These are phyloP conservation scores for Coranthus polyacanthus DNA, from an alignment of 2,797 vertebrate genomes.

Conservation along the genomic window DNA sequence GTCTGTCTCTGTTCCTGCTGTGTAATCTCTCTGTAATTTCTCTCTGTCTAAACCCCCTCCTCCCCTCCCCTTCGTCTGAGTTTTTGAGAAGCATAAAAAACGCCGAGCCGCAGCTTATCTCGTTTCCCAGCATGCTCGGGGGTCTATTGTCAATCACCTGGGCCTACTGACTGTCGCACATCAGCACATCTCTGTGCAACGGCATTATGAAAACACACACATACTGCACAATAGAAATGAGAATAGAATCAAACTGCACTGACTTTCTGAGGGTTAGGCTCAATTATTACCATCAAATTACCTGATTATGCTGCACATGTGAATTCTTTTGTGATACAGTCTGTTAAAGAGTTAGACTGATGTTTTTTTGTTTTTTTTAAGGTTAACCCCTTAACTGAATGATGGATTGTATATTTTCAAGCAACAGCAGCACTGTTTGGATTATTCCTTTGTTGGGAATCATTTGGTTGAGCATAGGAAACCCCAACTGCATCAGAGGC, in stretches of 20 bases:
- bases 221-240: constrained; percentile 6
- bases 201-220: constrained; percentile 22
- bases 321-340: background rate
- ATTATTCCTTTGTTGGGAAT: no score
- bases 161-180: no score
- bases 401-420: no score
- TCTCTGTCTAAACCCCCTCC: background rate
- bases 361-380: no score
- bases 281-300: background rate
- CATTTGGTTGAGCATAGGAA: no score
- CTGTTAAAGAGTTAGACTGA: no score
- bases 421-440: no score
- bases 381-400: no score
- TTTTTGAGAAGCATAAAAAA: constrained; percentile 45
- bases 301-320: background rate
- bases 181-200: constrained; percentile 60
- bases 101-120: constrained; percentile 63
- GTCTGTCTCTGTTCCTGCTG: no score
- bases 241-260: constrained; percentile 12
- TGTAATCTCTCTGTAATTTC: no score
- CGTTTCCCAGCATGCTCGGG: constrained; percentile 70
- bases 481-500: no score
- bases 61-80: constrained; percentile 33
- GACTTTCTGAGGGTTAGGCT: no score
- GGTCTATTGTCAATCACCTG: constrained; percentile 72